phyloP scores from a whole-genome alignment of 92 coral and sea anemone species.

The Actinostola sp. region DNA sequence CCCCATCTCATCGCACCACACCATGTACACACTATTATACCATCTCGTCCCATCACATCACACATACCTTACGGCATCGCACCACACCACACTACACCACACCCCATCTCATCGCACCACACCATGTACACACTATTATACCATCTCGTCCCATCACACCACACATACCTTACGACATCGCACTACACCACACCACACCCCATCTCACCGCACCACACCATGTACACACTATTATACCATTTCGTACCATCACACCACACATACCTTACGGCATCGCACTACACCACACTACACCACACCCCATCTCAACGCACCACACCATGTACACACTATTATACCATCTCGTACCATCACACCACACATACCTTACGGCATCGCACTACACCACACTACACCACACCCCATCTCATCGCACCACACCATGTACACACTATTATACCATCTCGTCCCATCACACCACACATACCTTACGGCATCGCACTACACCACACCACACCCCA shows the following conservation, averaged over 20 bases:
- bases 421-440: not conserved
- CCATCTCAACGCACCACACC: not conserved
- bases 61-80: too few relatives aligned
- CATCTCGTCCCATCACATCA: too few relatives aligned
- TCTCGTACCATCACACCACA: not conserved
- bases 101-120: too few relatives aligned
- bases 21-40: too few relatives aligned
- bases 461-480: not conserved
- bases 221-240: not conserved
- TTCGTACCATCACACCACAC: not conserved
- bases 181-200: not conserved
- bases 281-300: not conserved
- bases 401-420: not conserved
- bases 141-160: too few relatives aligned
- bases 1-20: too few relatives aligned
- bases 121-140: too few relatives aligned
- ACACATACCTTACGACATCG: not conserved
- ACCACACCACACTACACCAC: not conserved
- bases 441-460: not conserved
- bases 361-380: not conserved
- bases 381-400: slow-evolving; percentile 5
- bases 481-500: not conserved
- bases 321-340: not conserved
- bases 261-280: not conserved
- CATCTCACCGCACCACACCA: not conserved